phyloP scores from a whole-genome alignment of 2,113 vertebrate genomes.

The Varanus komodoensis region DNA sequence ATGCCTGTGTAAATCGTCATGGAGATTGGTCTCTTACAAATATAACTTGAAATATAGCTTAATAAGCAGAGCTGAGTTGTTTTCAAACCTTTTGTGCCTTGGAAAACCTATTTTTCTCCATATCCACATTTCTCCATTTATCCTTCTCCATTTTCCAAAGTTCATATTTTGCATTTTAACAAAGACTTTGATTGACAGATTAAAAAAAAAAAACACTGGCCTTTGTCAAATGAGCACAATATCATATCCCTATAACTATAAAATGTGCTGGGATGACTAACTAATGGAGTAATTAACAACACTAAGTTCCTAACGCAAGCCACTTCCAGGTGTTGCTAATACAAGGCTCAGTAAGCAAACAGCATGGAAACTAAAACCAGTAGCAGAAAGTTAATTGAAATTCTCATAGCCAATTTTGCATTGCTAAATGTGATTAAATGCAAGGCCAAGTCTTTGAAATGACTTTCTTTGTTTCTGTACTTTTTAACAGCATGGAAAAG shows the following conservation, averaged over 20 bases:
- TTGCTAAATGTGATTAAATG: conserved; percentile 57
- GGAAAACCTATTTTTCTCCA: not conserved
- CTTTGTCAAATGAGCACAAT: not conserved
- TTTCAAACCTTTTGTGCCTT: not conserved
- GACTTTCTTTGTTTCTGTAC: conserved; percentile 47
- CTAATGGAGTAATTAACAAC: not conserved
- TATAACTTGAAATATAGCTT: not conserved
- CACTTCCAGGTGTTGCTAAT: conserved; percentile 31
- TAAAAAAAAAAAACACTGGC: not conserved
- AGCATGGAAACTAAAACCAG: conserved; percentile 45
- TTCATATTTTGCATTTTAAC: not conserved
- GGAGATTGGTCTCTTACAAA: not conserved
- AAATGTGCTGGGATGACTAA: not conserved
- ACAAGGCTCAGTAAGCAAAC: conserved; percentile 21
- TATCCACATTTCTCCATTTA: not conserved
- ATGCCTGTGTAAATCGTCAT: not conserved
- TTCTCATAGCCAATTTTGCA: conserved; percentile 35
- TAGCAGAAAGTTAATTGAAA: conserved; percentile 44
- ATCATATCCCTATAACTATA: not conserved
- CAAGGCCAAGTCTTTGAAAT: conserved; percentile 37
- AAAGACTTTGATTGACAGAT: not conserved
- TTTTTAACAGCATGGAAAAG: not conserved
- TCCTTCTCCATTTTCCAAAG: not conserved
- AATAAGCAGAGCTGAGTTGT: not conserved
- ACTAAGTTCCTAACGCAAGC: not conserved